A percentile compares a stretch with the other conserved stretches of the same genome.
Conservation (phyloP, 2,888 invertebrate genomes). For the Oligia latruncula region DNA sequence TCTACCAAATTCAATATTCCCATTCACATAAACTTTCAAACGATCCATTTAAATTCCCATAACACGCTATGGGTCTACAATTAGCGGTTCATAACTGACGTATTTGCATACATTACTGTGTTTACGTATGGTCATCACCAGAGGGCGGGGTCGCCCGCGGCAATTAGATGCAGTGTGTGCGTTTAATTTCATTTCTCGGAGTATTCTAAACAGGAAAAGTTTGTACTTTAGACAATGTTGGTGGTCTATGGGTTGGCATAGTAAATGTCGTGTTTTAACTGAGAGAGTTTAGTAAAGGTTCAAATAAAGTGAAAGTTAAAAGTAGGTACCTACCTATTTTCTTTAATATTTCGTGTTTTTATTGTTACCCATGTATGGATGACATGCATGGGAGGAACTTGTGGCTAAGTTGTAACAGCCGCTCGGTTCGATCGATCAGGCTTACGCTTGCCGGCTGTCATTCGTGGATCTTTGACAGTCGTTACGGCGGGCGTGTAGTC, state of each 20-base stretch:
- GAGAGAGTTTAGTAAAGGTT: neutral
- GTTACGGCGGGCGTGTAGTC: too few species aligned
- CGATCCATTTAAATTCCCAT: slow-evolving; percentile 46
- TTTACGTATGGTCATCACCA: slow-evolving; percentile 61
- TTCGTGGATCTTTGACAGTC: too few species aligned
- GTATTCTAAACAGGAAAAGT: slow-evolving; percentile 46
- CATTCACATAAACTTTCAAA: slow-evolving; percentile 18
- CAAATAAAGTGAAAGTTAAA: too few species aligned
- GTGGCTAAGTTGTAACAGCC: too few species aligned
- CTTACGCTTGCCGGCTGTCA: too few species aligned
- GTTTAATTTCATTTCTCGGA: slow-evolving; percentile 61
- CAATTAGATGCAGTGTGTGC: slow-evolving; percentile 71
- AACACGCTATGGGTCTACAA: slow-evolving; percentile 47
- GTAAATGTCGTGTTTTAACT: neutral
- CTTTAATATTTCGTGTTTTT: neutral
- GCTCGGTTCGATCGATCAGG: too few species aligned
- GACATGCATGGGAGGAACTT: too few species aligned
- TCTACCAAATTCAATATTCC: slow-evolving; percentile 1
- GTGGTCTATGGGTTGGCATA: slow-evolving; percentile 67
- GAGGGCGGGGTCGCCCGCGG: slow-evolving; percentile 71
- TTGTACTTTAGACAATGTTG: slow-evolving; percentile 63
- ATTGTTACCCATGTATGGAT: neutral
- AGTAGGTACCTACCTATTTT: neutral
- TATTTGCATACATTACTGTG: slow-evolving; percentile 72
- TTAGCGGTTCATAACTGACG: slow-evolving; percentile 63